Base-by-base conservation (phyloP, 2,888 invertebrate species). In the Xestia xanthographa region DNA sequence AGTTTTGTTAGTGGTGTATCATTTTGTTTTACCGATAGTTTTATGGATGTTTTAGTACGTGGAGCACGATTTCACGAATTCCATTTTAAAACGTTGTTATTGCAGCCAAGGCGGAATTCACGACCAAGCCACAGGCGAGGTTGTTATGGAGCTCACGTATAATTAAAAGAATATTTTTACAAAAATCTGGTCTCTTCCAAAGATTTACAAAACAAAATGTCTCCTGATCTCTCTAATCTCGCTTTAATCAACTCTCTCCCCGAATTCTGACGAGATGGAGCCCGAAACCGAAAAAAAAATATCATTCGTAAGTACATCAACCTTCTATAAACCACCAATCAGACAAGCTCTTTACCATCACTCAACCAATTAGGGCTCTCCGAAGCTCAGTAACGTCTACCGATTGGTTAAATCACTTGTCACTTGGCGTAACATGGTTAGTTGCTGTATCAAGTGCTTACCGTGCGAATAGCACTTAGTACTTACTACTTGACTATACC, bases 361-460 rank as follows among this genome's bases (percentile, higher is more conserved):
- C 60, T 80, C 60, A 65, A 60, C 69, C 79, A 82, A 80, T 79
- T 82, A 77, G 41, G 2, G 17, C 14, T 29, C 41, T 56, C 29
- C 53, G 38, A 58, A 76, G 68, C 68, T 66, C 56, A 34, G 67
- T 17, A 56, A 60, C 67, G 67, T 38, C 43, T 48, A 12, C 41
- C 65, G 82, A 82, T 80, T 56, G 82, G 68, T 48, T 77, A 43
- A 77, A 82, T 77, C 66, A 77, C 66, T 60, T 69, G 68, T 77
- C 69, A 66, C 53, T 58, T 66, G 22, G 22, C n/a, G 53, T 80
- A 82, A 66, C 60, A 34, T 17, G 53, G 53, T 82, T 77, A 81
- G 82, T 43, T 75, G 77, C 22, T 66, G 58, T 65, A 60, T 69
- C 45, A 53, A 69, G 77, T 66, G 67, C 67, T 69, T 66, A 41